Conservation (phyloP, 2,888 invertebrate genomes). For the Plutella xylostella region DNA sequence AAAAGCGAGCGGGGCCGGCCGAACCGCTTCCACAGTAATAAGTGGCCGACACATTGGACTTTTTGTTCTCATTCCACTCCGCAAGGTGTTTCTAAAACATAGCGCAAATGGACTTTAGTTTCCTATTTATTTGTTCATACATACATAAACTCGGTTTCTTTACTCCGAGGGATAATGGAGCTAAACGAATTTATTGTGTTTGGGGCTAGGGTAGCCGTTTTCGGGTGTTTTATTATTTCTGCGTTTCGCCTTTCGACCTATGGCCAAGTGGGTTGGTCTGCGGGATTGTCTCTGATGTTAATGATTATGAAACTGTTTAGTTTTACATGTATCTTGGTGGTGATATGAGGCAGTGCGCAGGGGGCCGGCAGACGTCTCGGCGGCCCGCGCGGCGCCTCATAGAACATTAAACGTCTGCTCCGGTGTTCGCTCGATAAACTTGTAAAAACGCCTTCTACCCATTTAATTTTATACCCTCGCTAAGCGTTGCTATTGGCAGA, state of each 20-base stretch:
- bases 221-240: background rate
- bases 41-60: conserved; percentile 47
- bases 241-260: too few species aligned
- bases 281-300: too few species aligned
- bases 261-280: too few species aligned
- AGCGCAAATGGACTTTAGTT: background rate
- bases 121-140: background rate
- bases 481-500: conserved; percentile 65
- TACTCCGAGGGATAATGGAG: too few species aligned
- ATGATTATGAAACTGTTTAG: too few species aligned
- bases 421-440: conserved; percentile 69
- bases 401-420: conserved; percentile 63
- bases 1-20: conserved; percentile 49
- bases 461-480: conserved; percentile 66
- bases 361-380: background rate
- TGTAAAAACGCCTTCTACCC: conserved; percentile 67
- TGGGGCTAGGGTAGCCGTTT: background rate
- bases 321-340: too few species aligned
- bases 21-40: conserved; percentile 51
- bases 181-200: too few species aligned
- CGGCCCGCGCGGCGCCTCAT: conserved; percentile 52
- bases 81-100: background rate
- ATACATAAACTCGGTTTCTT: too few species aligned
- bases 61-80: conserved; percentile 44
- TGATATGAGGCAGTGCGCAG: background rate